Evolutionary conservation across 2,888 invertebrate genomes (phyloP).

Genomic region (Taphrorychus bicolor): DNA sequence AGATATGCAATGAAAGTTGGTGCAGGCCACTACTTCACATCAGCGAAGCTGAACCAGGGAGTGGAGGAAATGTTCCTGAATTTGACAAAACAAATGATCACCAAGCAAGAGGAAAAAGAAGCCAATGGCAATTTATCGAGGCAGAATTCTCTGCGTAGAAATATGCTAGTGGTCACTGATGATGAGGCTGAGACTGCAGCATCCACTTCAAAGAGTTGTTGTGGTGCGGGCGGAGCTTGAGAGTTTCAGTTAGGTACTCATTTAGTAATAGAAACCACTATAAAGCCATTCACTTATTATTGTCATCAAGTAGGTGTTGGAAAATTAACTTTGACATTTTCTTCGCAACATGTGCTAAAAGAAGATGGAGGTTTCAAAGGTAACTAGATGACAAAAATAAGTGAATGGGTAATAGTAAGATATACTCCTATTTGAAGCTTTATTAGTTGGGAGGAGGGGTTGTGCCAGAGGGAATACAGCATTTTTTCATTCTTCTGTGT

Average conservation of each 20-base stretch:
- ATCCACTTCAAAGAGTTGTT: constrained; percentile 21
- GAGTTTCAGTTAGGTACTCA: too few relatives aligned
- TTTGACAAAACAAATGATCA: constrained; percentile 79
- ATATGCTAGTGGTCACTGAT: constrained; percentile 48
- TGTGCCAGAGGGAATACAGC: background rate
- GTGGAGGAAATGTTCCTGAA: constrained; percentile 91
- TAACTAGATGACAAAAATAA: background rate
- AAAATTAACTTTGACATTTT: too few relatives aligned
- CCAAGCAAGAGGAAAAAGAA: constrained; percentile 54
- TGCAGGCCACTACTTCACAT: constrained; percentile 91
- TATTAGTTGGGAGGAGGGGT: background rate
- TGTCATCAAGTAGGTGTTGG: too few relatives aligned
- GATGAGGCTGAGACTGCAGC: constrained; percentile 24
- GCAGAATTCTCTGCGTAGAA: constrained; percentile 55
- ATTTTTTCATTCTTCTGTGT: background rate
- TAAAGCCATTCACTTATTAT: too few relatives aligned
- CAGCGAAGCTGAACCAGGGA: constrained; percentile 90
- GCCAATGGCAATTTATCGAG: constrained; percentile 49
- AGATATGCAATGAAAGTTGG: constrained; percentile 92
- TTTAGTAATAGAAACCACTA: too few relatives aligned
- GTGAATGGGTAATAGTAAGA: background rate
- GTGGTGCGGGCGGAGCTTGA: constrained; percentile 10
- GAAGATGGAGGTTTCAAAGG: too few relatives aligned
- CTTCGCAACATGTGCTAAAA: too few relatives aligned
- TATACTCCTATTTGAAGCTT: background rate